Conservation (phyloP, 2,797 vertebrate genomes). For the Myotis planiceps region DNA sequence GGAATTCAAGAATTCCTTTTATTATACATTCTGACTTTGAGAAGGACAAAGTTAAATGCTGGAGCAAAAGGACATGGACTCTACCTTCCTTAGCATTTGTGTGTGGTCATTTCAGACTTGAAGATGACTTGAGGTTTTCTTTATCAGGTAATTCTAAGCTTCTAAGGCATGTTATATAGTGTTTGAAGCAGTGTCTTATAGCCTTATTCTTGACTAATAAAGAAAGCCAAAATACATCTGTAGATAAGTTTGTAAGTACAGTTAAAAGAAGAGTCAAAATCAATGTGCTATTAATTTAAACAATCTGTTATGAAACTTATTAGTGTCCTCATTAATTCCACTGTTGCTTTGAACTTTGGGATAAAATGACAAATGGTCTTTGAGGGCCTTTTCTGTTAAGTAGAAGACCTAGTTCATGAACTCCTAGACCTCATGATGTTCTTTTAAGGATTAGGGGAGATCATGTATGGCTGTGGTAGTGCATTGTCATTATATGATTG, state of each 20-base stretch:
- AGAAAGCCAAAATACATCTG: not conserved
- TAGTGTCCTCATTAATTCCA: not conserved
- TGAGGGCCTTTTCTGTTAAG: not conserved
- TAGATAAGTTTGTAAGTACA: not conserved
- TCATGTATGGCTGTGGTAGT: not conserved
- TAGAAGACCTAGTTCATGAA: not conserved
- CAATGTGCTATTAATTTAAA: not conserved
- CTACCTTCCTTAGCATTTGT: not conserved
- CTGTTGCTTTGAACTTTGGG: constrained; percentile 23
- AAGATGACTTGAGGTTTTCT: not conserved
- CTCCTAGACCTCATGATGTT: not conserved
- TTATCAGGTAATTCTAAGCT: not conserved
- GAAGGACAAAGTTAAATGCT: not conserved
- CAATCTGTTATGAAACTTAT: not conserved
- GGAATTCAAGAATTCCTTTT: not conserved
- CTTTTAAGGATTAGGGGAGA: not conserved
- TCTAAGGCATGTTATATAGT: not conserved
- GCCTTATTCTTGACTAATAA: not conserved
- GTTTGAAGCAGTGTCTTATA: not conserved
- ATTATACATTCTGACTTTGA: not conserved
- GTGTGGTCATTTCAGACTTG: not conserved
- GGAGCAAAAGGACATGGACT: not conserved
- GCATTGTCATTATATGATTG: not conserved
- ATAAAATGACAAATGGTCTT: not conserved
- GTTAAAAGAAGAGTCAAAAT: not conserved